These are phyloP conservation scores for Parasteatoda tepidariorum DNA, from an alignment of 1,140 invertebrate species.

Conservation along the genomic window DNA sequence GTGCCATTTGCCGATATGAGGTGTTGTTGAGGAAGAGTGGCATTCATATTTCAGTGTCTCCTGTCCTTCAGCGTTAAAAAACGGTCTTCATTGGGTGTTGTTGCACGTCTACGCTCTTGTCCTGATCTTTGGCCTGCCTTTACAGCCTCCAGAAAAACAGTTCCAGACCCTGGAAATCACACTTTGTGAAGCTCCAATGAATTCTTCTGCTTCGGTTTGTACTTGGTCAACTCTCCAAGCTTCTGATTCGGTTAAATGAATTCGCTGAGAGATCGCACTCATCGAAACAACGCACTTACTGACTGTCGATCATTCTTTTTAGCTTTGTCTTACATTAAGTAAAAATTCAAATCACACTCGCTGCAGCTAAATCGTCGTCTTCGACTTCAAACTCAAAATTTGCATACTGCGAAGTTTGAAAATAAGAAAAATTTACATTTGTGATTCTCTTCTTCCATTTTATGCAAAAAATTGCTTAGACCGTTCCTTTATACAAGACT, in stretches of 20 bases:
- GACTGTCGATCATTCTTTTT: neutral
- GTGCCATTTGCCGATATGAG: neutral
- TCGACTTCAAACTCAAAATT: too few species aligned
- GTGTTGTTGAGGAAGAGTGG: neutral
- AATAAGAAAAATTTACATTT: neutral
- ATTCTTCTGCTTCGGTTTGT: neutral
- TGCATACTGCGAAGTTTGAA: neutral
- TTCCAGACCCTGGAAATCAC: neutral
- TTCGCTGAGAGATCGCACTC: neutral
- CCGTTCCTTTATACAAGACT: neutral
- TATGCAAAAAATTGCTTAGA: too few species aligned
- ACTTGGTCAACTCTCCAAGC: neutral
- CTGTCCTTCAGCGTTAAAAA: neutral
- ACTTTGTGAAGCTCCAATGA: neutral
- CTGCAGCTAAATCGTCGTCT: too few species aligned
- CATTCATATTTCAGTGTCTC: neutral
- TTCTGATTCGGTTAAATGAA: neutral
- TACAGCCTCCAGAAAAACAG: neutral
- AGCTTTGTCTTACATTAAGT: neutral
- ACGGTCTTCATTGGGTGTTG: neutral
- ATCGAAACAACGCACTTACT: neutral
- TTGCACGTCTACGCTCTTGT: neutral
- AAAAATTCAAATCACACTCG: too few species aligned
- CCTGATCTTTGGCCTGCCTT: neutral
- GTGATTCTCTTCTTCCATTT: neutral